phyloP scores from a whole-genome alignment of 2,797 vertebrate genomes.

The Neosilurus mollespiculum region DNA sequence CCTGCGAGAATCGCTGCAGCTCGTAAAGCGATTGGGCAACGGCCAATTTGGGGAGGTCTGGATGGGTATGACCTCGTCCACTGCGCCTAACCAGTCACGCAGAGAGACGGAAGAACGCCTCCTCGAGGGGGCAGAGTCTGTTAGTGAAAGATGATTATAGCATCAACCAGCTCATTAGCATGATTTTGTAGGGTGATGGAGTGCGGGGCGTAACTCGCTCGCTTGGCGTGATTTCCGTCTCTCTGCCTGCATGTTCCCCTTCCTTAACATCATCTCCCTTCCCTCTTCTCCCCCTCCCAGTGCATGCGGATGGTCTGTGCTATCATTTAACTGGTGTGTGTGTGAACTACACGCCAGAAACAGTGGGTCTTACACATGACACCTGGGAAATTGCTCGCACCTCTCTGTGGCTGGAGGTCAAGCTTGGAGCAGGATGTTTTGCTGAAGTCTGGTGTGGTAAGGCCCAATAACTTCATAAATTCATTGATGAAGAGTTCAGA shows the following conservation, averaged over 20 bases:
- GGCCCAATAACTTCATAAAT: conserved; percentile 61
- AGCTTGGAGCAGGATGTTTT: conserved; percentile 98
- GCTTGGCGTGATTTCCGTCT: conserved; percentile 70
- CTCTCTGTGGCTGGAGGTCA: conserved; percentile 86
- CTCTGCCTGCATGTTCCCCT: conserved; percentile 81
- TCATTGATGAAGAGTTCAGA: neutral
- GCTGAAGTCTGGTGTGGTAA: conserved; percentile 99
- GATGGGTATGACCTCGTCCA: conserved; percentile 90
- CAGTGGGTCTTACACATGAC: conserved; percentile 96
- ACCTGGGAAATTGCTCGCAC: conserved; percentile 93
- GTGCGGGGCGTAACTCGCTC: conserved; percentile 50
- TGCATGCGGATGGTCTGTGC: conserved; percentile 97
- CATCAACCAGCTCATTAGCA: neutral
- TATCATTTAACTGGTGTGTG: conserved; percentile 94
- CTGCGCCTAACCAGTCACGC: conserved; percentile 58
- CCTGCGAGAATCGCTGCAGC: conserved; percentile 92
- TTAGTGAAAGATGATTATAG: neutral
- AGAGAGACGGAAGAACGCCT: conserved; percentile 75
- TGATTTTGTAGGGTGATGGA: neutral
- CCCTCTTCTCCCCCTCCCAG: conserved; percentile 82
- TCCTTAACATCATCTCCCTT: conserved; percentile 73
- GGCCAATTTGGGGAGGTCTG: conserved; percentile 99
- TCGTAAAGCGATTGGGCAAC: conserved; percentile 97
- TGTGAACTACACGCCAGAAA: conserved; percentile 91
- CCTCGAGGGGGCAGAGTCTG: conserved; percentile 30